A percentile compares a stretch with the other conserved stretches of the same genome.
Conservation (phyloP, 2,888 invertebrate species). For the Tachina lurida region DNA sequence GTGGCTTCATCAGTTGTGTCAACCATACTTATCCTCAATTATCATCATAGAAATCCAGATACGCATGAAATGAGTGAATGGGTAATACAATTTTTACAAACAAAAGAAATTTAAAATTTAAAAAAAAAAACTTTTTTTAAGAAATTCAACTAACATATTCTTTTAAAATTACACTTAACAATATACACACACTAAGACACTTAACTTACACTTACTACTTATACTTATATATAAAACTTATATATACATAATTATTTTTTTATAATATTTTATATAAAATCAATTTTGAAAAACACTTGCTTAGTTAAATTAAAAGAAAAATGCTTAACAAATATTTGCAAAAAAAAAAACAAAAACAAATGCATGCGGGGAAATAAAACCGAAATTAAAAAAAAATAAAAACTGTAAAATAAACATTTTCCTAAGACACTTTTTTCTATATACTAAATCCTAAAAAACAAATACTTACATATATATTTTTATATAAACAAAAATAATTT, state of each 20-base stretch:
- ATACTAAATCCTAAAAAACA: background rate
- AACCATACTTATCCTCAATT: conserved; percentile 98
- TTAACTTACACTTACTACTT: background rate
- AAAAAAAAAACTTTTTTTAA: conserved; percentile 61
- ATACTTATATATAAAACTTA: conserved; percentile 3
- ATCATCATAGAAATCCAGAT: conserved; percentile 98
- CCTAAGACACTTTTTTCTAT: conserved; percentile 35
- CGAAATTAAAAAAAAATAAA: conserved; percentile 29
- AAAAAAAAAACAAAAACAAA: conserved; percentile 1
- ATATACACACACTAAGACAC: conserved; percentile 9
- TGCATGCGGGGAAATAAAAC: conserved; percentile 35
- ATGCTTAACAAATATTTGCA: conserved; percentile 37
- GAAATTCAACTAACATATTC: conserved; percentile 45
- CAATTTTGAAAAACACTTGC: conserved; percentile 31
- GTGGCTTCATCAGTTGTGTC: conserved; percentile 99
- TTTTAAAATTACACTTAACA: conserved; percentile 24
- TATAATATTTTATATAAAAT: conserved; percentile 37
- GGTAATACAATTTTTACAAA: conserved; percentile 86
- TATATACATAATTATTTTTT: conserved; percentile 10
- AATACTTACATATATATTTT: conserved; percentile 15
- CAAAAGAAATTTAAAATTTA: conserved; percentile 43
- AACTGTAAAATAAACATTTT: conserved; percentile 48
- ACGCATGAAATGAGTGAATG: conserved; percentile 98
- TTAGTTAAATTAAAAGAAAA: conserved; percentile 35
- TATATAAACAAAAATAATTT: conserved; percentile 24